Evolutionary conservation across 2,113 vertebrate genomes (phyloP).

Genomic region (Alaudala cheleensis): DNA sequence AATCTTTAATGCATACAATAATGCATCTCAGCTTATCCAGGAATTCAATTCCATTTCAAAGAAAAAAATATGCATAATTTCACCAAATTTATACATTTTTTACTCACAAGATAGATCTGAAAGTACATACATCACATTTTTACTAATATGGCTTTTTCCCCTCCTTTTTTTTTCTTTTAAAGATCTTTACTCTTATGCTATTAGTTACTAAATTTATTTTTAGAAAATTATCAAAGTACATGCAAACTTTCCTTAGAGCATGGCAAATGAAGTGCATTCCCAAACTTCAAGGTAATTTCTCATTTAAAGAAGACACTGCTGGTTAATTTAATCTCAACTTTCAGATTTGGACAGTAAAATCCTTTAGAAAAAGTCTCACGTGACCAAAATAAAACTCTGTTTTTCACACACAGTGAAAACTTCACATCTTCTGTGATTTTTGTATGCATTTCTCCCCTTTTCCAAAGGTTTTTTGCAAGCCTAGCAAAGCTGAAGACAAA

Average conservation of each 20-base stretch:
- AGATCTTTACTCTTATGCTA: conserved; percentile 58
- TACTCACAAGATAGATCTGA: conserved; percentile 62
- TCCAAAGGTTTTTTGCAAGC: not conserved
- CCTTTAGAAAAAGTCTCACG: not conserved
- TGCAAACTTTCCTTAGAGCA: conserved; percentile 52
- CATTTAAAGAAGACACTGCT: conserved; percentile 36
- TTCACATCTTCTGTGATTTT: not conserved
- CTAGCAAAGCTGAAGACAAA: not conserved
- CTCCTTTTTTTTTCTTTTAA: conserved; percentile 34
- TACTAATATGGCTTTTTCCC: conserved; percentile 81
- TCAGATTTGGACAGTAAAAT: not conserved
- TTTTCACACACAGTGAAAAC: not conserved
- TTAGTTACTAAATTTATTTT: conserved; percentile 61
- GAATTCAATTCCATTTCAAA: conserved; percentile 27
- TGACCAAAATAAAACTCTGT: not conserved
- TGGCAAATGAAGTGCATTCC: conserved; percentile 32
- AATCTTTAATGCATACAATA: conserved; percentile 65
- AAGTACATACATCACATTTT: conserved; percentile 65
- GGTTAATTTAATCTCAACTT: conserved; percentile 41
- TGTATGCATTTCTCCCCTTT: not conserved
- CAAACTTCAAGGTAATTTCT: conserved; percentile 2
- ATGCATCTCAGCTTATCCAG: conserved; percentile 36
- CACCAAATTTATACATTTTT: conserved; percentile 58
- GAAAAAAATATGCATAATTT: conserved; percentile 30
- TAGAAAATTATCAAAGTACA: conserved; percentile 62